These are phyloP conservation scores for Chironomus tepperi DNA, from an alignment of 1,140 invertebrate species.

Conservation along the genomic window DNA sequence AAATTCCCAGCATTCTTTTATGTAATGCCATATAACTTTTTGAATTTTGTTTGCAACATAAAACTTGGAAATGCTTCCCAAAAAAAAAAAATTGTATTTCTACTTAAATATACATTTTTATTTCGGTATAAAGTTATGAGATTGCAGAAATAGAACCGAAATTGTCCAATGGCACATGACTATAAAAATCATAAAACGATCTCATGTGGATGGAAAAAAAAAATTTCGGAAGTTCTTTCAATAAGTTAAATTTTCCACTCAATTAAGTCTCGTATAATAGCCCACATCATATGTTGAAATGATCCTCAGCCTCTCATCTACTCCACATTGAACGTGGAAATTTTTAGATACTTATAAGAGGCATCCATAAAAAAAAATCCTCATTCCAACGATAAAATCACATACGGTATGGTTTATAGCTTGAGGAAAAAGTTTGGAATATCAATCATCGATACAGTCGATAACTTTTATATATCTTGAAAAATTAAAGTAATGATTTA, in stretches of 20 bases:
- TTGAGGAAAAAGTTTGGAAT: background rate
- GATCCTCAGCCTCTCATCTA: background rate
- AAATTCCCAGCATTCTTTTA: too few relatives aligned
- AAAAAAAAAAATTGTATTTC: background rate
- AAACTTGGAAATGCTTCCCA: background rate
- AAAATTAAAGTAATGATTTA: too few relatives aligned
- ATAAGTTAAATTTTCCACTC: conserved; percentile 3
- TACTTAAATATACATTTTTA: too few relatives aligned
- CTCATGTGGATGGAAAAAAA: too few relatives aligned
- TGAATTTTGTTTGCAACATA: background rate
- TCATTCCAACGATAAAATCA: too few relatives aligned
- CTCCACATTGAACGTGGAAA: too few relatives aligned
- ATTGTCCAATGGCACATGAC: background rate
- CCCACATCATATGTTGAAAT: conserved; percentile 2
- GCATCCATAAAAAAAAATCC: too few relatives aligned
- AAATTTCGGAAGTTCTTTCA: background rate
- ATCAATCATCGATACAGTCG: background rate
- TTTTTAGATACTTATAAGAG: too few relatives aligned
- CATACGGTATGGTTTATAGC: too few relatives aligned
- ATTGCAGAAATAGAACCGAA: background rate
- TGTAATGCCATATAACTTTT: background rate
- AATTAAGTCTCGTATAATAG: conserved; percentile 1
- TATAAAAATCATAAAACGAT: background rate
- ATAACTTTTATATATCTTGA: background rate
- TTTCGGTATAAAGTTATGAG: too few relatives aligned